These are phyloP conservation scores for Poeciliopsis presidionis DNA, from an alignment of 2,797 vertebrate genomes.

Conservation along the genomic window DNA sequence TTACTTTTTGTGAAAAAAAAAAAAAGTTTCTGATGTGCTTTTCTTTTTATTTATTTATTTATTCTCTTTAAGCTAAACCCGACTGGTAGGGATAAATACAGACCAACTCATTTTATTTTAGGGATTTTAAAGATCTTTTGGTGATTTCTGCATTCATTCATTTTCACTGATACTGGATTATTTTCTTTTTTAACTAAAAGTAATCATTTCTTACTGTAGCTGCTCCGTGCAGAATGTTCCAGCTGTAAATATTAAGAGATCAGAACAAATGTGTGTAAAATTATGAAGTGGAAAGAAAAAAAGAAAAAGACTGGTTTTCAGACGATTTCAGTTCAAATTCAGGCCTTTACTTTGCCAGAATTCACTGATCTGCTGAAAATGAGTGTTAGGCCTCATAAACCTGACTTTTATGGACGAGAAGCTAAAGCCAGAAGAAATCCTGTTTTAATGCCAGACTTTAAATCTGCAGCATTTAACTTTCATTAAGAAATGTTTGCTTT, in stretches of 20 bases:
- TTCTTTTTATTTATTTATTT: too few relatives aligned
- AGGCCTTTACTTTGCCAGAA: background rate
- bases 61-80: background rate
- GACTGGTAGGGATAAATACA: background rate
- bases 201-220: background rate
- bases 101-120: background rate
- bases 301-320: background rate
- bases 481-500: too few relatives aligned
- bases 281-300: background rate
- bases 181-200: background rate
- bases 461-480: too few relatives aligned
- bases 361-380: background rate
- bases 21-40: background rate
- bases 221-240: background rate
- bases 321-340: background rate
- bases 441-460: too few relatives aligned
- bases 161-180: background rate
- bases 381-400: background rate
- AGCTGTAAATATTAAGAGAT: background rate
- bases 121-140: background rate
- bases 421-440: background rate
- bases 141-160: background rate
- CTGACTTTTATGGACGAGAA: background rate
- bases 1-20: conserved; percentile 61
- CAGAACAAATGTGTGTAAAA: background rate